A percentile compares a stretch with the other conserved stretches of the same genome.
Evolutionary conservation across 2,888 invertebrate species (phyloP).

Genomic region (Byasa hedistus): DNA sequence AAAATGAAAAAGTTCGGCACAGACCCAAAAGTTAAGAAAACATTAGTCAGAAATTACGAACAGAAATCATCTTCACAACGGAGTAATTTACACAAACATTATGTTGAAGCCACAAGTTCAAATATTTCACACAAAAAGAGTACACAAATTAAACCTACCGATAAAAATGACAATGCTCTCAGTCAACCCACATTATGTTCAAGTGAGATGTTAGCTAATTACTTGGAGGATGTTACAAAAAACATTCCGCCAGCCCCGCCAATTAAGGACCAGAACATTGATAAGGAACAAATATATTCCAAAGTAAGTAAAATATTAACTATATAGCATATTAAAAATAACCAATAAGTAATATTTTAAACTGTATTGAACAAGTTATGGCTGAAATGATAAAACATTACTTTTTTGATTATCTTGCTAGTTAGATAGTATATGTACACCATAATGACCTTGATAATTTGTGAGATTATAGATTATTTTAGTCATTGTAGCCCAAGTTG

Average conservation of each 20-base stretch:
- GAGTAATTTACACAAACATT: conserved; percentile 39
- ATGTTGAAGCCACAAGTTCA: background rate
- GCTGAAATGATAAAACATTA: no score
- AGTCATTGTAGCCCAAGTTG: no score
- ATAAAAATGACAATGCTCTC: conserved; percentile 47
- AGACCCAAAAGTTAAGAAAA: conserved; percentile 68
- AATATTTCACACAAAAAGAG: conserved; percentile 16
- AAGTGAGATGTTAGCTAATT: conserved; percentile 61
- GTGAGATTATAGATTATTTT: no score
- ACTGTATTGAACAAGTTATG: no score
- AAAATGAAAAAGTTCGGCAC: conserved; percentile 54
- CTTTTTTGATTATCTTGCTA: no score
- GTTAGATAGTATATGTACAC: no score
- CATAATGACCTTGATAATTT: no score
- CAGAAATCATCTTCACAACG: conserved; percentile 45
- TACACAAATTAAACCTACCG: background rate
- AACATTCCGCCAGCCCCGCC: conserved; percentile 41
- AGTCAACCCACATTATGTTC: conserved; percentile 62
- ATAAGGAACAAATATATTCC: conserved; percentile 46
- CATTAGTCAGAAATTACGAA: conserved; percentile 62
- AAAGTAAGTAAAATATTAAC: conserved; percentile 48
- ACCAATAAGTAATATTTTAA: no score
- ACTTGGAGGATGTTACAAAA: conserved; percentile 54
- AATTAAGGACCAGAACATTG: conserved; percentile 47
- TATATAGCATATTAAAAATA: no score